Conservation (phyloP, 2,113 vertebrate species). For the Oxyruncus cristatus region DNA sequence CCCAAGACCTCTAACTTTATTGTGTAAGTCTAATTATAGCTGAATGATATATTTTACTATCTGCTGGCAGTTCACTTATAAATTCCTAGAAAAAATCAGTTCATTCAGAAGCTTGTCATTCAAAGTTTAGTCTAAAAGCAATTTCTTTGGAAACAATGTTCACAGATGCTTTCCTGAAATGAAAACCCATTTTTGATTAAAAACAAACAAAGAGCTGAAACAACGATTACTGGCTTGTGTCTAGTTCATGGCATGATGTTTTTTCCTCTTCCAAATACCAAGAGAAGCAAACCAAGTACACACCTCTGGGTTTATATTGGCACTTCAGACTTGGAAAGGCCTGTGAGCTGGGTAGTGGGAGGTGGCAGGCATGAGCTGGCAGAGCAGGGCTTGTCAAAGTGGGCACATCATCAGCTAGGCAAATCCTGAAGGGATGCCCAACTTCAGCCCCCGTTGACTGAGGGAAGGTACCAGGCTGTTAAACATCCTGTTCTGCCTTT, state of each 20-base stretch:
- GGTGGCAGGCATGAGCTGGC: background rate
- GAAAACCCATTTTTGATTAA: background rate
- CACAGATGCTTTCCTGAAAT: constrained; percentile 13
- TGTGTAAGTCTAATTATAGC: background rate
- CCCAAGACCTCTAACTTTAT: background rate
- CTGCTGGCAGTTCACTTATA: background rate
- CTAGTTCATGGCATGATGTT: background rate
- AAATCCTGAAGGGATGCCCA: background rate
- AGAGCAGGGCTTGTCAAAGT: background rate
- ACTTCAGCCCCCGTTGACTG: background rate
- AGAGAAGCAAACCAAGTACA: background rate
- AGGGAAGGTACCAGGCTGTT: background rate
- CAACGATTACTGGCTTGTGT: background rate
- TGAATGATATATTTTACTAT: background rate
- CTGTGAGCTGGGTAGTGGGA: background rate
- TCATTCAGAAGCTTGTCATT: background rate
- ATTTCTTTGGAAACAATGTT: background rate
- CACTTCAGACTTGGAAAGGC: background rate
- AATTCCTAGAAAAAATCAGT: background rate
- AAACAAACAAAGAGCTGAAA: background rate
- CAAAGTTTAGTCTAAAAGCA: background rate
- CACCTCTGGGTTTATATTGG: background rate
- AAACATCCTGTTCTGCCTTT: background rate
- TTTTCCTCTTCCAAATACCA: background rate
- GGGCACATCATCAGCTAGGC: background rate